Conservation (phyloP, 2,888 invertebrate species). For the Baronia brevicornis region DNA sequence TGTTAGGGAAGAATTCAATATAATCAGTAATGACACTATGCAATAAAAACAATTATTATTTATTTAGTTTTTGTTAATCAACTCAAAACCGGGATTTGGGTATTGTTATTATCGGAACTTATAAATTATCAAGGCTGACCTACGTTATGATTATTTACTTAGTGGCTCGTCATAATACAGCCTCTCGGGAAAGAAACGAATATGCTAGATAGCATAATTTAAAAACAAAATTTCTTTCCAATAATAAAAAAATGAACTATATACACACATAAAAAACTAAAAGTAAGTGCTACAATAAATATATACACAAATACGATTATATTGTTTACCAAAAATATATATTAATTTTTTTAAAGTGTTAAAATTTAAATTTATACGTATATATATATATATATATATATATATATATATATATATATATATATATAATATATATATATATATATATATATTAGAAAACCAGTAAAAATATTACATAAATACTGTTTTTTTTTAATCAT, state of each 20-base stretch:
- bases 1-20: too few species aligned
- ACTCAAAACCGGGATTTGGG: slow-evolving; percentile 29
- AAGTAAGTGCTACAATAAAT: not conserved
- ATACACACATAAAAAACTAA: too few species aligned
- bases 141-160: slow-evolving; percentile 1
- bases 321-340: not conserved
- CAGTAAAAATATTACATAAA: slow-evolving; percentile 4
- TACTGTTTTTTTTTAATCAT: slow-evolving; percentile 11
- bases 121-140: slow-evolving; percentile 6
- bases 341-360: slow-evolving; percentile 21
- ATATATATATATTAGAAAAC: slow-evolving; percentile 7
- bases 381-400: slow-evolving; percentile 7
- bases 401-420: slow-evolving; percentile 6
- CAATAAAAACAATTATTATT: slow-evolving; percentile 14
- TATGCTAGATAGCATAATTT: too few species aligned
- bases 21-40: slow-evolving; percentile 20
- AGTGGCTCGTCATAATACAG: too few species aligned
- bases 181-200: too few species aligned
- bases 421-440: slow-evolving; percentile 8
- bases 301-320: not conserved
- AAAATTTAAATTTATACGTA: slow-evolving; percentile 16
- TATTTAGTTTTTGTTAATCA: slow-evolving; percentile 39
- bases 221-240: too few species aligned
- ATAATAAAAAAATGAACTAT: too few species aligned
- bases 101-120: slow-evolving; percentile 16